Percentiles rank a stretch among this genome's conserved stretches.
These are phyloP conservation scores for Metacarcinus magister DNA, from an alignment of 2,888 invertebrate genomes.

Conservation along the genomic window DNA sequence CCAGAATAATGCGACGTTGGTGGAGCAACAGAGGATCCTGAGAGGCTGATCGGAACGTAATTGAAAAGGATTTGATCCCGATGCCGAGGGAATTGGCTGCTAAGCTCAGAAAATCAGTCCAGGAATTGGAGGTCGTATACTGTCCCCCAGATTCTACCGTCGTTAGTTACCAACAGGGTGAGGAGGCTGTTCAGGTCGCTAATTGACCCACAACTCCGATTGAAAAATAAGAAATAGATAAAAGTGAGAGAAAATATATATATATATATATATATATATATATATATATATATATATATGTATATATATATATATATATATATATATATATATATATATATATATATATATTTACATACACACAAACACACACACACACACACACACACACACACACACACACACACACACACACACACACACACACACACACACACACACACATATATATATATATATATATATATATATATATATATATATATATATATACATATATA, in stretches of 20 bases:
- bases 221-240: neutral
- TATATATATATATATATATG: neutral
- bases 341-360: conserved; percentile 37
- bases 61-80: conserved; percentile 66
- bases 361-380: neutral
- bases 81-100: conserved; percentile 48
- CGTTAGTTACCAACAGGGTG: neutral
- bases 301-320: neutral
- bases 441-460: neutral
- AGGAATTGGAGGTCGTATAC: neutral
- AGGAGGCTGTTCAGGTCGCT: neutral
- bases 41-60: conserved; percentile 62
- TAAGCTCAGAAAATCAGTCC: conserved; percentile 39
- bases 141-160: neutral
- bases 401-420: conserved; percentile 32
- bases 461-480: neutral
- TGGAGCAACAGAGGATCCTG: conserved; percentile 45
- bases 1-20: conserved; percentile 47
- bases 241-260: neutral
- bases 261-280: neutral
- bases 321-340: conserved; percentile 49
- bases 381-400: conserved; percentile 27
- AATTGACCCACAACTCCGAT: neutral
- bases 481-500: too few species aligned
- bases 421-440: conserved; percentile 39